phyloP scores from a whole-genome alignment of 2,113 vertebrate genomes.

The Podarcis raffonei region DNA sequence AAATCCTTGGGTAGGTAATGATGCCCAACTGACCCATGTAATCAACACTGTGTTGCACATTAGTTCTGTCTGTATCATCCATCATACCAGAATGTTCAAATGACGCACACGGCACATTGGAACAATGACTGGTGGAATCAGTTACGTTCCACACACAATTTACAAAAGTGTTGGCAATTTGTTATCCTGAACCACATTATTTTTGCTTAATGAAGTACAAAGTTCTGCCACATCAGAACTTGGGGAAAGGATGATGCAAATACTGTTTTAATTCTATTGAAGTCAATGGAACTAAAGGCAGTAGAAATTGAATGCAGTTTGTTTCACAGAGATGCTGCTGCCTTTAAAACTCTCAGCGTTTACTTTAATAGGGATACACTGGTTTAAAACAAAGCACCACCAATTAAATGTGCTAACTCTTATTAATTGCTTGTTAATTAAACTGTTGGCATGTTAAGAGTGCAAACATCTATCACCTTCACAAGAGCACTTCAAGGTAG shows the following conservation, averaged over 20 bases:
- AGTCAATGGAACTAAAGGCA: not conserved
- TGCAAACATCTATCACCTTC: not conserved
- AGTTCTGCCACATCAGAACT: slow-evolving; percentile 1
- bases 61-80: not conserved
- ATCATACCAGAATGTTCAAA: not conserved
- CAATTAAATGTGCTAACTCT: not conserved
- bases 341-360: not conserved
- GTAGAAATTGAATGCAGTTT: not conserved
- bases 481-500: not conserved
- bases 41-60: not conserved
- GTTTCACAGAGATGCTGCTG: not conserved
- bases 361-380: not conserved
- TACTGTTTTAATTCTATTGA: not conserved
- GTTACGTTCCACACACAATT: not conserved
- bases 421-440: not conserved
- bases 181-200: slow-evolving; percentile 9
- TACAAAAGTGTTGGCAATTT: not conserved
- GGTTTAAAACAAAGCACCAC: not conserved
- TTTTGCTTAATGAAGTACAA: slow-evolving; percentile 33
- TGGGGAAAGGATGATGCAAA: not conserved
- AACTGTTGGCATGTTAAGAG: not conserved
- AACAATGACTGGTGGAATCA: slow-evolving; percentile 17
- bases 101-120: slow-evolving; percentile 6
- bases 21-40: not conserved
- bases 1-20: not conserved